These are phyloP conservation scores for Ceratosolen fusciceps DNA, from an alignment of 1,140 invertebrate species.

Conservation along the genomic window DNA sequence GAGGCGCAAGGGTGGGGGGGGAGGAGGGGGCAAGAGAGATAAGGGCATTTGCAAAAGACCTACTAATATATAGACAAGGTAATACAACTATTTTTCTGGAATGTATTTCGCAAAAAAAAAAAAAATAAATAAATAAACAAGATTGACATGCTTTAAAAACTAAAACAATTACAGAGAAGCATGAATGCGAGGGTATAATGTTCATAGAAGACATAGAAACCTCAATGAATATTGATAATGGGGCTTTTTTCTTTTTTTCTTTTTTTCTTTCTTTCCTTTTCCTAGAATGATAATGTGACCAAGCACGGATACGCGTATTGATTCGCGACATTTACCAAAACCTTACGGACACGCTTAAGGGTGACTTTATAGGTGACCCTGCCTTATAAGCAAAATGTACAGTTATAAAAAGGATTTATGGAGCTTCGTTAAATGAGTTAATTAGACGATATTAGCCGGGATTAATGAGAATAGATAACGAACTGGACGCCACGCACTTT, in stretches of 20 bases:
- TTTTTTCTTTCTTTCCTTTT: no score
- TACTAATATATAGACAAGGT: constrained; percentile 43
- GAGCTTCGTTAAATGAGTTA: no score
- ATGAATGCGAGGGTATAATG: constrained; percentile 25
- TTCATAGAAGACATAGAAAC: no score
- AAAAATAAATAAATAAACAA: no score
- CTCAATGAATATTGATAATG: constrained; percentile 32
- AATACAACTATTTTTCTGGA: constrained; percentile 25
- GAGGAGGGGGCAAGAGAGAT: no score
- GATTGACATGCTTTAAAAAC: constrained; percentile 38
- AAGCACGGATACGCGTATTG: not conserved
- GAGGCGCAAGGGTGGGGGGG: not conserved
- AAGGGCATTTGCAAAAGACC: constrained; percentile 30
- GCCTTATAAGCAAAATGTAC: constrained; percentile 39
- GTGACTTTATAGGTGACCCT: not conserved
- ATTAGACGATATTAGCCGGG: no score
- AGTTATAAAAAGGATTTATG: no score
- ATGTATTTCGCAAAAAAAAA: constrained; percentile 41
- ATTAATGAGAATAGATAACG: no score
- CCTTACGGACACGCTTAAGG: not conserved
- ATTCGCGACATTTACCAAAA: not conserved
- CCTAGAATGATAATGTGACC: not conserved
- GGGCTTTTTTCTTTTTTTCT: no score
- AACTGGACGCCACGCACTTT: no score
- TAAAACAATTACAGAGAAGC: constrained; percentile 31